Base-by-base conservation (phyloP, 1,140 invertebrate genomes). In the Galleria mellonella region DNA sequence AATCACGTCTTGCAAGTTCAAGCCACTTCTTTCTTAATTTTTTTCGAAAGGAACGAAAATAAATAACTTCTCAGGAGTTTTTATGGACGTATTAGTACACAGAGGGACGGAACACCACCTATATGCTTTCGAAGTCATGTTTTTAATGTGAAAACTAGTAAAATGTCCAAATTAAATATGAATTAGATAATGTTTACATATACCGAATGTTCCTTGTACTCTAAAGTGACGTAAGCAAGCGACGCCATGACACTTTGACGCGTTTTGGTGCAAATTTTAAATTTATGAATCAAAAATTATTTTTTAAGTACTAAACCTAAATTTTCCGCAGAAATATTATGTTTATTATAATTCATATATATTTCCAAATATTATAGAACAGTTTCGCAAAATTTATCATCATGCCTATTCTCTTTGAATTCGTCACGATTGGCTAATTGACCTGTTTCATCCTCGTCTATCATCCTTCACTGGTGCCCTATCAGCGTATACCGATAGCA, bases 1-100 rank as follows among this genome's bases (percentile, higher is more conserved):
- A 13, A 43, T 43, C 31, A 33, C 27, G 4, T 9, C 14, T 23
- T 33, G 41, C 41, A 8, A 43, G 41, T 33, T 11, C 27, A 8
- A 43, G 10, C 41, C 41, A 43, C 17, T 43, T 43, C 33, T 15
- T 33, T 27, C 41, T 30, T 23, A 43, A 33, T 11, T 33, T 4
- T 13, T 10, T 5, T 43, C 33, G 14, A 1, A 11, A 10, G 41
- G 41, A 9, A 43, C 31, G 14, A 4, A 12, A 13, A 33, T 33
- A 33, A 12, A 33, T 12, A 33, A 12, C 14, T 33, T 33, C 1
- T 11, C 9, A 4, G 32, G 32, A 10, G 32, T 12, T 12, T 11
- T 33, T 4, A 12, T 33, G 2, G 4, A 13, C 7, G 32, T 33
- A 12, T 9, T 33, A 13, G 2, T 8, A 12, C 32, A 33, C 2